Evolutionary conservation across 1,140 invertebrate species (phyloP).

Genomic region (Archivesica marissinica): DNA sequence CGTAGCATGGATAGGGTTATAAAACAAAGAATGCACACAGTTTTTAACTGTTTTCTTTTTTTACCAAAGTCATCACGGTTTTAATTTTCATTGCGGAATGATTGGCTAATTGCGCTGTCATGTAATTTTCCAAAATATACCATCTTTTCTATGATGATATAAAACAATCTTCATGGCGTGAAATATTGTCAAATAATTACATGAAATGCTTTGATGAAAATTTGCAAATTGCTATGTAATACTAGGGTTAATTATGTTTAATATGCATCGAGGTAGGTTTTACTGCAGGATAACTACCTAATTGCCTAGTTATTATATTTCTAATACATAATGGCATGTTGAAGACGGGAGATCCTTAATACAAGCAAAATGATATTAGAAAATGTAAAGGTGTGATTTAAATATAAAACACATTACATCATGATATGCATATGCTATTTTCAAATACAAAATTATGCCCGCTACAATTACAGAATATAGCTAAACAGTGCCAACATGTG

Average conservation of each 20-base stretch:
- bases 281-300: slow-evolving; percentile 49
- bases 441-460: too few relatives aligned
- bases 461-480: too few relatives aligned
- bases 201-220: slow-evolving; percentile 49
- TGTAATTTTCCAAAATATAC: slow-evolving; percentile 5
- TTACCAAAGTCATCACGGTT: slow-evolving; percentile 30
- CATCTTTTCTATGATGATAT: background rate
- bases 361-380: background rate
- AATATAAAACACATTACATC: too few relatives aligned
- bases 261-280: slow-evolving; percentile 46
- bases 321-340: background rate
- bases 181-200: slow-evolving; percentile 57
- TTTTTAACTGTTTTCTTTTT: background rate
- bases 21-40: slow-evolving; percentile 19
- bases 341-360: slow-evolving; percentile 26
- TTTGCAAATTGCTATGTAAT: slow-evolving; percentile 50
- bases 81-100: slow-evolving; percentile 53
- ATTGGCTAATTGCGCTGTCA: slow-evolving; percentile 35
- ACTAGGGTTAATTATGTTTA: slow-evolving; percentile 48
- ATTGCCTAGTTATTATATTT: slow-evolving; percentile 43
- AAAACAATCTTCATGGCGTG: slow-evolving; percentile 41
- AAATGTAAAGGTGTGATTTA: slow-evolving; percentile 25
- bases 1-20: background rate
- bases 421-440: too few relatives aligned
- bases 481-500: too few relatives aligned